Conservation (phyloP, 1,140 invertebrate genomes). For the Magallana gigas region DNA sequence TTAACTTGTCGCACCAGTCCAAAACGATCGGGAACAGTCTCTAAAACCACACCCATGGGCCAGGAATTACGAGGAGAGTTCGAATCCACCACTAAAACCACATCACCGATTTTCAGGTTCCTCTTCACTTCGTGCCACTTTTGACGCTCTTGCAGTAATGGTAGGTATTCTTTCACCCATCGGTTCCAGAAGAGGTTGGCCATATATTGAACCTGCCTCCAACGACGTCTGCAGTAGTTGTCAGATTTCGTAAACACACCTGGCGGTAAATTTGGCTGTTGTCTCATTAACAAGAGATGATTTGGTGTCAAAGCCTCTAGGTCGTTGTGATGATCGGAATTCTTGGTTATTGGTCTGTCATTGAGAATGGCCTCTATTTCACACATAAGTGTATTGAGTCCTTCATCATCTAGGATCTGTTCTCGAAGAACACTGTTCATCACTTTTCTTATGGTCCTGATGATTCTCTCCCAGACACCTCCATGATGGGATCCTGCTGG, state of each 20-base stretch:
- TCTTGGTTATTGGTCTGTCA: slow-evolving; percentile 47
- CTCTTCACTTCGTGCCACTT: slow-evolving; percentile 55
- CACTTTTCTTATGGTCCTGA: slow-evolving; percentile 45
- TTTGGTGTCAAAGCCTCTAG: slow-evolving; percentile 53
- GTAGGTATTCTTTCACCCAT: slow-evolving; percentile 62
- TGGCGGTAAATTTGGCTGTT: slow-evolving; percentile 48
- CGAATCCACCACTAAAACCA: slow-evolving; percentile 59
- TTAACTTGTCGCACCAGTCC: slow-evolving; percentile 58
- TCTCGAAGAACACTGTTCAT: slow-evolving; percentile 48
- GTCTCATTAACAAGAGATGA: slow-evolving; percentile 48
- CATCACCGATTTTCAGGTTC: slow-evolving; percentile 61
- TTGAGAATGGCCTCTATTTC: slow-evolving; percentile 53
- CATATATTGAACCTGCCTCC: slow-evolving; percentile 60
- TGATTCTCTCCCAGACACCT: slow-evolving; percentile 59
- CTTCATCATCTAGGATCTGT: slow-evolving; percentile 59
- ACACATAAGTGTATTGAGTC: slow-evolving; percentile 54
- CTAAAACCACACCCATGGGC: slow-evolving; percentile 49
- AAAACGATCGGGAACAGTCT: slow-evolving; percentile 37
- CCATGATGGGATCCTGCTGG: slow-evolving; percentile 56
- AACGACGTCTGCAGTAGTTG: slow-evolving; percentile 46
- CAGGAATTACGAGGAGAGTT: slow-evolving; percentile 54
- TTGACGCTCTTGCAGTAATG: slow-evolving; percentile 55
- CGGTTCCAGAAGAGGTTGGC: slow-evolving; percentile 62
- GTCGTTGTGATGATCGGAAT: slow-evolving; percentile 29
- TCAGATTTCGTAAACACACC: slow-evolving; percentile 53